Conservation (phyloP, 2,797 vertebrate species). For the Mus caroli region DNA sequence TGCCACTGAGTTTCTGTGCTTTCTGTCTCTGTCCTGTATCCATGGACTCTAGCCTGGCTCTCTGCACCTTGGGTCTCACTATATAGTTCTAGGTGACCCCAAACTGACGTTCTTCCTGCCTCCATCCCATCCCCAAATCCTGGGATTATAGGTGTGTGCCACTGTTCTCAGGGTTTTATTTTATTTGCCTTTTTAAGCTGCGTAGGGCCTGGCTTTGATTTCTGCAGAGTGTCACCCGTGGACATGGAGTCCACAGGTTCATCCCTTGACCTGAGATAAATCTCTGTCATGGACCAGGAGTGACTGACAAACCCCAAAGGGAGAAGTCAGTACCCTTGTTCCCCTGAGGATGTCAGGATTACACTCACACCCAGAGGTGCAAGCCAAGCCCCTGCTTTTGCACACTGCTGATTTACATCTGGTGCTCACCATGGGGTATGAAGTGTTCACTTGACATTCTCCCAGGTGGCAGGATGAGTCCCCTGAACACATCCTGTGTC, state of each 20-base stretch:
- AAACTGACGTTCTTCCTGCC: neutral
- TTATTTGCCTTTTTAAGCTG: constrained; percentile 72
- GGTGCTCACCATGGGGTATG: constrained; percentile 85
- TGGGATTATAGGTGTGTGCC: neutral
- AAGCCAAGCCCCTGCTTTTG: constrained; percentile 87
- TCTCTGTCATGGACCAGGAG: constrained; percentile 9
- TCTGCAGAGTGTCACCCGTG: constrained; percentile 32
- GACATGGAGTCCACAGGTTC: neutral
- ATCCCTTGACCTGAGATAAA: neutral
- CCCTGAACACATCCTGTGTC: neutral
- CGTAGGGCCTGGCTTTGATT: constrained; percentile 39
- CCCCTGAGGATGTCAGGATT: constrained; percentile 89
- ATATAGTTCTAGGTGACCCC: neutral
- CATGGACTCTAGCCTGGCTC: too few species aligned
- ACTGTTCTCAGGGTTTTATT: neutral
- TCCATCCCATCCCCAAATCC: neutral
- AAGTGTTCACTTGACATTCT: constrained; percentile 86
- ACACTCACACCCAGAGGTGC: constrained; percentile 86
- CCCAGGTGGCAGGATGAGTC: neutral
- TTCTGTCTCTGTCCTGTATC: too few species aligned
- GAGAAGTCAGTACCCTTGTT: constrained; percentile 91
- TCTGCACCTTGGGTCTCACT: neutral
- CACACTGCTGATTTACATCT: constrained; percentile 85
- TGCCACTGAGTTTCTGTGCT: too few species aligned
- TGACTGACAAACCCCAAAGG: constrained; percentile 88